Conservation (phyloP, 2,113 vertebrate species). For the Synchiropus splendidus region DNA sequence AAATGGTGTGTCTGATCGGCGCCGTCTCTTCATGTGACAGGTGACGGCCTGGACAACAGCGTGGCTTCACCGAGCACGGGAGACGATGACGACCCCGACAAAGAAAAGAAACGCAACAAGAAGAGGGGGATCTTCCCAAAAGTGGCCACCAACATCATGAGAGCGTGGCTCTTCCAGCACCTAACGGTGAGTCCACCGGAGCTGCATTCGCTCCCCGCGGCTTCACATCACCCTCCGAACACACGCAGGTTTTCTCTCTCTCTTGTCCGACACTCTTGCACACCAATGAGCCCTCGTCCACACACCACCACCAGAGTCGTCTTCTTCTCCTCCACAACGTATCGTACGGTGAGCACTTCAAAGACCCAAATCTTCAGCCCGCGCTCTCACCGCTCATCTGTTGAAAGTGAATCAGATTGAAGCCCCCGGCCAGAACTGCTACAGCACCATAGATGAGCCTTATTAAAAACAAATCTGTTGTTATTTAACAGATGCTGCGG, state of each 20-base stretch:
- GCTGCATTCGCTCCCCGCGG: conserved; percentile 4
- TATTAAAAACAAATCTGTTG: conserved; percentile 50
- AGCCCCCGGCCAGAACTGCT: conserved; percentile 32
- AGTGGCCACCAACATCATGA: conserved; percentile 99
- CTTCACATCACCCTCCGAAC: background rate
- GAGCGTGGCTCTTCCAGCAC: conserved; percentile 99
- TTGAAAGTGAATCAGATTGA: conserved; percentile 17
- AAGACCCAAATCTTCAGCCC: background rate
- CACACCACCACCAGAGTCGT: too few relatives aligned
- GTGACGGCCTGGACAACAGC: conserved; percentile 99
- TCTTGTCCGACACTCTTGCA: background rate
- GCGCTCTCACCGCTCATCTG: conserved; percentile 1
- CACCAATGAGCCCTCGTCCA: too few relatives aligned
- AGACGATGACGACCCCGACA: conserved; percentile 99
- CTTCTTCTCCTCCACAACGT: too few relatives aligned
- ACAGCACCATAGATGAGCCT: conserved; percentile 44
- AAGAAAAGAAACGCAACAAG: conserved; percentile 99
- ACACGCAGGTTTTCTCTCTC: background rate
- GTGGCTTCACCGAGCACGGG: conserved; percentile 98
- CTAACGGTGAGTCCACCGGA: conserved; percentile 86
- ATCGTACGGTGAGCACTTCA: too few relatives aligned
- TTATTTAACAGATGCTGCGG: conserved; percentile 41
- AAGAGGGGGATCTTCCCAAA: conserved; percentile 99
- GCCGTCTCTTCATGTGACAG: conserved; percentile 70
- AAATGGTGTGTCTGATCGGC: conserved; percentile 36